phyloP scores from a whole-genome alignment of 2,888 invertebrate genomes.

The Sclerodermus sp. region DNA sequence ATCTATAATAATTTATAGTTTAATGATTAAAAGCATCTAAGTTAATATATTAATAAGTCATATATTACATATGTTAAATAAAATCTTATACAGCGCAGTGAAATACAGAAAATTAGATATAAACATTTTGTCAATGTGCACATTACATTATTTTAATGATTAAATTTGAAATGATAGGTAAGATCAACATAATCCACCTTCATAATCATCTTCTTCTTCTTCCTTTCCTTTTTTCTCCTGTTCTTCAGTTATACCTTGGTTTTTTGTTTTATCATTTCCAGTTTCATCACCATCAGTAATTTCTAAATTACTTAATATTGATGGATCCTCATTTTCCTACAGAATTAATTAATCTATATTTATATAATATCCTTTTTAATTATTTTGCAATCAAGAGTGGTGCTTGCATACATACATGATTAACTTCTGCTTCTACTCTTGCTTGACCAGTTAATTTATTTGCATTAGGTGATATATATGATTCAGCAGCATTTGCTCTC shows the following conservation, averaged over 20 bases:
- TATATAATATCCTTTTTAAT: background rate
- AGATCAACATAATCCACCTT: conserved; percentile 26
- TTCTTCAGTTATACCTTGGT: background rate
- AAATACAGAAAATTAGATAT: no score
- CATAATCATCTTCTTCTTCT: conserved; percentile 21
- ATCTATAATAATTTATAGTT: no score
- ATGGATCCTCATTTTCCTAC: background rate
- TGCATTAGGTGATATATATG: conserved; percentile 64
- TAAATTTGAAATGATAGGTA: no score
- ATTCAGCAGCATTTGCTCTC: conserved; percentile 71
- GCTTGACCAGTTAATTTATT: conserved; percentile 50
- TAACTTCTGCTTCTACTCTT: conserved; percentile 54
- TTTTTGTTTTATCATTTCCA: background rate
- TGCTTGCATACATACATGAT: conserved; percentile 33
- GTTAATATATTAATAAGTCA: no score
- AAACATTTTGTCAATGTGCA: no score
- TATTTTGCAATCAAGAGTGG: no score
- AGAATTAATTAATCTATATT: background rate
- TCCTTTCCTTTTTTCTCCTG: background rate
- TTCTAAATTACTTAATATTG: background rate
- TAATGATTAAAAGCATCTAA: no score
- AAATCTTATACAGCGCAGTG: no score
- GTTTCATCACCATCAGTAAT: no score
- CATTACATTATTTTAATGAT: no score
- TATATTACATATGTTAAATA: no score